Evolutionary conservation across 2,888 invertebrate species (phyloP), one percentile per base, ranked within the genome.

Genomic region (Schizotus pectinicornis): DNA sequence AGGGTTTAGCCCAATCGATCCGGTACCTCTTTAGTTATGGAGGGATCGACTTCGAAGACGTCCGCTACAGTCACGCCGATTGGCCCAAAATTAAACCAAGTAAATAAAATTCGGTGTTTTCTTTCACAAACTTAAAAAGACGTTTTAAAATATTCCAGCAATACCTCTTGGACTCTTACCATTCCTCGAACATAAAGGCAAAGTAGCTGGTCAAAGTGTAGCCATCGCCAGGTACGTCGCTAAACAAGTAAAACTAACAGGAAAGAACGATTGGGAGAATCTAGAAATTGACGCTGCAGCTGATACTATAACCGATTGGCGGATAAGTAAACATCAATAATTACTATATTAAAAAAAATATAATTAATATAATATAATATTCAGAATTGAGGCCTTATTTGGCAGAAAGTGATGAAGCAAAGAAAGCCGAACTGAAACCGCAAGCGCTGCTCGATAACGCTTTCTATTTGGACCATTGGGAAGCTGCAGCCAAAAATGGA

Each of bases 161-260:
- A 22, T 22, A 22, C 22, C 22, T 22, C 5, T 22, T 22, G 22
- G 5, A 5, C 3, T 22, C 22, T 22, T 22, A 2, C 89, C 0
- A 74, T 87, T 0, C 68, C 66, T 88, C 43, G 85, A 85, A 74
- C 78, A 86, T 3, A 84, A 87, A 56, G 87, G 86, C 7, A 85
- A 86, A 69, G 73, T 78, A 64, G 79, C 84, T 62, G 81, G 83
- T 11, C 88, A 88, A 71, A 85, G 85, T 33, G 49, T 77, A 1
- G 83, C 87, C 7, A 85, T 88, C 56, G 71, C 78, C 32, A 82
- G 88, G 12, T 88, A 85, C 74, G 76, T 88, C 38, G 88, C 85
- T 3, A 83, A 82, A 70, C 81, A 85, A 71, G 82, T 80, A 62
- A 83, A 82, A 1, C 73, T 88, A 7, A 77, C 75, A 7, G 87